phyloP scores from a whole-genome alignment of 2,113 vertebrate species.

The Channa maculata region DNA sequence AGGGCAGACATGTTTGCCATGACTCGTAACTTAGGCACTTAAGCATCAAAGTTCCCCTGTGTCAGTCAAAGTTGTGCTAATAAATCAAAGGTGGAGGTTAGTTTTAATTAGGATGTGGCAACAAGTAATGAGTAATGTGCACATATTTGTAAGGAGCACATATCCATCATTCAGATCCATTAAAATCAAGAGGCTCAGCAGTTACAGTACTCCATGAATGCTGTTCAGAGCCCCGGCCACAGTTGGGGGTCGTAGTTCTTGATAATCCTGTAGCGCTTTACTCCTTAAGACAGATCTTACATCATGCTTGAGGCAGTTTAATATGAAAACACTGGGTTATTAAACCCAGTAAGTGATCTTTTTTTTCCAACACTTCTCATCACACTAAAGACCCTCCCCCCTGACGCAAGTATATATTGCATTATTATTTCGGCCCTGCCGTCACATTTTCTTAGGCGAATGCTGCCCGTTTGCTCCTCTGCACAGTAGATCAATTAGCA shows the following conservation, averaged over 20 bases:
- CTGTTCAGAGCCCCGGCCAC: not conserved
- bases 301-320: not conserved
- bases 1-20: not conserved
- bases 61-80: conserved; percentile 5
- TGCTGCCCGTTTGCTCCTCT: conserved; percentile 5
- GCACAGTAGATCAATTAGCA: conserved; percentile 25
- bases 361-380: not conserved
- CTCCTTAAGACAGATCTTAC: not conserved
- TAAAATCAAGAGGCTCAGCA: conserved; percentile 5
- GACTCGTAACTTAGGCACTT: not conserved
- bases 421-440: not conserved
- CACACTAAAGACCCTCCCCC: no score
- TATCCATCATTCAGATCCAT: conserved; percentile 15
- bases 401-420: not conserved
- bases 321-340: not conserved
- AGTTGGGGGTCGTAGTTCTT: not conserved
- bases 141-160: not conserved
- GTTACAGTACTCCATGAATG: not conserved
- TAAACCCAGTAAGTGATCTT: not conserved
- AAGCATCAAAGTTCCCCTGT: not conserved
- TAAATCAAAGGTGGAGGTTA: not conserved
- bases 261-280: conserved; percentile 1
- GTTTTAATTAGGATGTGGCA: conserved; percentile 22
- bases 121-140: not conserved
- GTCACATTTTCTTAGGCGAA: not conserved